phyloP scores from a whole-genome alignment of 1,140 invertebrate species.

The Himalopsyche phryganea region DNA sequence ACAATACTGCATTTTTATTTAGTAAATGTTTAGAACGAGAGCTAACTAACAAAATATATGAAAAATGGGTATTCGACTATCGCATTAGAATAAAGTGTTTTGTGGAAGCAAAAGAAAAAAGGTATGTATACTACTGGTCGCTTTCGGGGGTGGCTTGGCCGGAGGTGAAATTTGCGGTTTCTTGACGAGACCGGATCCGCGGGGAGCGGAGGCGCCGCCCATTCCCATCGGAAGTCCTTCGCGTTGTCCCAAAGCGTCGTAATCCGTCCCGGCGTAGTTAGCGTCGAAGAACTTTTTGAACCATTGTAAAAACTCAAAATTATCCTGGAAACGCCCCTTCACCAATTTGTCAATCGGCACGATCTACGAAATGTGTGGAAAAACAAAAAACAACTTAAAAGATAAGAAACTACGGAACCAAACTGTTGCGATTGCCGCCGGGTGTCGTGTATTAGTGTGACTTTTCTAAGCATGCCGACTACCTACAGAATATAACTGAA shows the following conservation, averaged over 20 bases:
- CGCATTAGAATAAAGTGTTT: not conserved
- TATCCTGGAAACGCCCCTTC: conserved; percentile 95
- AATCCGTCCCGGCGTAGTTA: conserved; percentile 90
- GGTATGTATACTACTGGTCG: conserved; percentile 55
- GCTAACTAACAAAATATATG: no score
- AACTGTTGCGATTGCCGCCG: conserved; percentile 1
- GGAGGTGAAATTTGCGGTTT: conserved; percentile 47
- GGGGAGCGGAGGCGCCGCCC: conserved; percentile 58
- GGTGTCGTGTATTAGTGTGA: not conserved
- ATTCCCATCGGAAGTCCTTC: conserved; percentile 79
- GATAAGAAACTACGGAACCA: conserved; percentile 2
- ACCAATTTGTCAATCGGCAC: conserved; percentile 86
- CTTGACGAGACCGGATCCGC: conserved; percentile 46
- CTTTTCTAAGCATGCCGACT: conserved; percentile 18
- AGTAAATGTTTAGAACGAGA: no score
- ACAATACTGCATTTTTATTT: no score
- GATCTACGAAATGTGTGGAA: conserved; percentile 63
- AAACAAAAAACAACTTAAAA: conserved; percentile 35
- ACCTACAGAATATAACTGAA: conserved; percentile 12
- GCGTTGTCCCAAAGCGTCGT: conserved; percentile 83
- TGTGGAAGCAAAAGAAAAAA: conserved; percentile 3
- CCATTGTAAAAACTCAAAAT: conserved; percentile 99
- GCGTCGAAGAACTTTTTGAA: conserved; percentile 99
- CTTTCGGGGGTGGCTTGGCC: conserved; percentile 51
- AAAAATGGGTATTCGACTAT: no score